Base-by-base conservation (phyloP, 35 echinoderm and acorn worm species). In the Acanthaster planci region DNA sequence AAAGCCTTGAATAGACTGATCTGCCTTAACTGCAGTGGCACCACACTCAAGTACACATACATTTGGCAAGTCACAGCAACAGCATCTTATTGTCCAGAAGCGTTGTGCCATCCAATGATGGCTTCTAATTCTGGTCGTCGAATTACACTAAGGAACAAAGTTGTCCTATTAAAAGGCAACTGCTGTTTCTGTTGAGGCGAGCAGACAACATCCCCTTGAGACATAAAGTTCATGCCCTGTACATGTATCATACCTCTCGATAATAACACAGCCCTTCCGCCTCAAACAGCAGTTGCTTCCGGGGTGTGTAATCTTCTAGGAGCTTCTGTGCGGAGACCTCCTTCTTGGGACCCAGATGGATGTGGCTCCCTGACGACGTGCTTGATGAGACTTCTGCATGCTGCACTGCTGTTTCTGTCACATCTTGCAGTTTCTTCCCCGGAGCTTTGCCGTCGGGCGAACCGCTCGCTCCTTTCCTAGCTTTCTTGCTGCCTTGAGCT, bases 381-480 rank as follows among this genome's bases (percentile, higher is more conserved):
- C 81, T 83, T 36, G n/a, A n/a, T n/a, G 81, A 83, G 18, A 83
- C 53, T 35, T 83, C 81, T 14, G 81, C 2, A 83, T 83, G 81
- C 81, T 83, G 81, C n/a, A 83, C 31, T 8, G 36, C 81, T 1
- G 27, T 27, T 37, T 12, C 21, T n/a, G 30, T 36, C 1, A 7
- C 5, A 16, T 16, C 37, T 5, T 4, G 51, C 26, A 31, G 53
- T 40, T 64, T 44, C 39, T 52, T 52, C 52, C 51, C 31, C 30
- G 17, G 40, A 22, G 40, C 9, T 58, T 7, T 31, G 17, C 4
- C 23, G 32, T 55, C 55, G 19, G 52, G n/a, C 37, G 27, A 34
- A 35, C 38, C 81, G 16, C 32, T 44, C 9, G 40, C 38, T 22
- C 42, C 34, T 10, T 6, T 36, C 76, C 19, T 79, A 23, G 37